Conservation (phyloP, 2,113 vertebrate species). For the Rhinolophus ferrumequinum region DNA sequence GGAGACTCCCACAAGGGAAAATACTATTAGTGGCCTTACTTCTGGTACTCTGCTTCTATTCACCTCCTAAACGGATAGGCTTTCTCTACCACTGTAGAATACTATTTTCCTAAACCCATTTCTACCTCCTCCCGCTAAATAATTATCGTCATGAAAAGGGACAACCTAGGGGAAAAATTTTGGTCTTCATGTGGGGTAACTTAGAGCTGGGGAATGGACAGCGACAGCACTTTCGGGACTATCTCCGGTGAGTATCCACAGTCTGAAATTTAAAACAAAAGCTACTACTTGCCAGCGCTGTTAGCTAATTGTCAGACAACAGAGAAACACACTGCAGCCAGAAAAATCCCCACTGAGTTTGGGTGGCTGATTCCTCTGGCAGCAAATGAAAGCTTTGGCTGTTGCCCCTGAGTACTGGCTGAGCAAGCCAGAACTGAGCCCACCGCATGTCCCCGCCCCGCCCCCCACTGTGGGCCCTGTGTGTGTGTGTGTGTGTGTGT, state of each 20-base stretch:
- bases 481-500: neutral
- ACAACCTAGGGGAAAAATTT: neutral
- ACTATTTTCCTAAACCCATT: neutral
- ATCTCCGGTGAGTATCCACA: neutral
- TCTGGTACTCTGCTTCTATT: neutral
- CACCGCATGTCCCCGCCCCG: neutral
- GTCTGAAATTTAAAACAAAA: slow-evolving; percentile 68
- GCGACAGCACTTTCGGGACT: neutral
- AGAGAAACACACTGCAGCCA: slow-evolving; percentile 29
- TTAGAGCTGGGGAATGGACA: neutral
- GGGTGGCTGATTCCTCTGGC: slow-evolving; percentile 57
- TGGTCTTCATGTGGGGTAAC: neutral
- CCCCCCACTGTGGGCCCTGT: neutral
- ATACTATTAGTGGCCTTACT: neutral
- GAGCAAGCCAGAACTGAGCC: neutral
- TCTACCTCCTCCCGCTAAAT: neutral
- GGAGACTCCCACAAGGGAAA: neutral
- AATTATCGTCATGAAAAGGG: slow-evolving; percentile 1
- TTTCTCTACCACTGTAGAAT: neutral
- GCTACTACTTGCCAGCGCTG: neutral
- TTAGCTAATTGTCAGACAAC: slow-evolving; percentile 57
- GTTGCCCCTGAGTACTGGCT: slow-evolving; percentile 24
- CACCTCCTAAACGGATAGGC: neutral
- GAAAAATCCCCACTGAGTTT: slow-evolving; percentile 59
- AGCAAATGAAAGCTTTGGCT: slow-evolving; percentile 59